phyloP scores from a whole-genome alignment of 1,140 invertebrate species.

The Pinna nobilis region DNA sequence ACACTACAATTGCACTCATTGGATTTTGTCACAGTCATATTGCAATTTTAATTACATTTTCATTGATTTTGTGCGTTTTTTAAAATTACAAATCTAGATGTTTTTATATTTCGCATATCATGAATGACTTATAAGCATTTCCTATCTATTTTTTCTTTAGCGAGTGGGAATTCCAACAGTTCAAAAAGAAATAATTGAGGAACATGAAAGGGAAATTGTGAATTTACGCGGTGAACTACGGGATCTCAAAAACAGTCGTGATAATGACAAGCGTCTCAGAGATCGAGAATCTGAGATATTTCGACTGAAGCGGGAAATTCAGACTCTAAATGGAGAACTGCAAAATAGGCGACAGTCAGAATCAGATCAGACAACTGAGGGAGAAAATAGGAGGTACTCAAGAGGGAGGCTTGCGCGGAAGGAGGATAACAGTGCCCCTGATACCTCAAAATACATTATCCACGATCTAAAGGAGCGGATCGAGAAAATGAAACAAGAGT shows the following conservation, averaged over 20 bases:
- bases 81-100: background rate
- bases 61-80: background rate
- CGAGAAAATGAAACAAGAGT: background rate
- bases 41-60: background rate
- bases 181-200: conserved; percentile 9
- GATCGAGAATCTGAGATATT: conserved; percentile 11
- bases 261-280: conserved; percentile 15
- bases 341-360: conserved; percentile 5
- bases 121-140: background rate
- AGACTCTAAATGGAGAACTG: conserved; percentile 9
- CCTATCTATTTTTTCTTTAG: background rate
- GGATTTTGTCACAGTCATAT: background rate
- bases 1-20: background rate
- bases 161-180: conserved; percentile 10
- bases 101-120: background rate
- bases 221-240: conserved; percentile 3
- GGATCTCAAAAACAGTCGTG: background rate
- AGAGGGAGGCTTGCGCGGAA: background rate
- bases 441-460: conserved; percentile 16
- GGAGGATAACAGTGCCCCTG: conserved; percentile 10
- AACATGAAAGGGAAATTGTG: conserved; percentile 10
- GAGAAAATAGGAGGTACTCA: conserved; percentile 7
- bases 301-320: conserved; percentile 11
- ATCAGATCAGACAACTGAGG: conserved; percentile 3
- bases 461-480: conserved; percentile 9